Base-by-base conservation (phyloP, 1,140 invertebrate genomes). In the Achroia grisella region DNA sequence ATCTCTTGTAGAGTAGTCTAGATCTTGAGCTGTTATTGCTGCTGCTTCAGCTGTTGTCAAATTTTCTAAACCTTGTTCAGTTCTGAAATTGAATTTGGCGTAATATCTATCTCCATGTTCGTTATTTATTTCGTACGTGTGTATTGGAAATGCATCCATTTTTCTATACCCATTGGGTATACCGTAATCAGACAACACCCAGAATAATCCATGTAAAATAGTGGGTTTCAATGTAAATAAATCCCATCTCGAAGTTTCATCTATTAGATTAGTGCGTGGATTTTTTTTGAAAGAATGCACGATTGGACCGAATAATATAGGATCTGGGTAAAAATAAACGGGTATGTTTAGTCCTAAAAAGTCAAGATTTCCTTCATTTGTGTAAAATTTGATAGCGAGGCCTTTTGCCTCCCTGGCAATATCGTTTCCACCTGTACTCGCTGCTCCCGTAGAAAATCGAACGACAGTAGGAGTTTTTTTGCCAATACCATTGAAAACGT, bases 221-320 rank as follows among this genome's bases (percentile, higher is more conserved):
- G 96, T 94, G 0, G 94, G 93, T 43, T 94, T 86, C 10, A 95
- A 75, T 0, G 91, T 89, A 14, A 95, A 87, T 67, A 96, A 95
- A 69, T 97, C 96, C 93, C 94, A 97, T 59, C 95, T 92, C 89
- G 92, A 92, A 63, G 95, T 93, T 2, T 89, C 73, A 80, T 95
- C 93, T 71, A 88, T 86, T 9, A 92, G 52, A 73, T 92, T 83
- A 2, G 91, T 92, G 12, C 80, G 83, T 2, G 91, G 91, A 70
- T 93, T 91, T 52, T 90, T 84, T 72, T 92, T 92, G 49, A 90
- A 87, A 9, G 84, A 72, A 42, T 89, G 88, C 37, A 89, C 83
- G 37, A 90, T 88, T 55, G 65, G 66, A 1, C 87, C 79, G 61
- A 93, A 92, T 28, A 89, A 50, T 4, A 89, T 84, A 4, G 90